Evolutionary conservation across 2,797 vertebrate genomes (phyloP), one percentile per base, ranked within the genome.

Genomic region (Clamator glandarius): DNA sequence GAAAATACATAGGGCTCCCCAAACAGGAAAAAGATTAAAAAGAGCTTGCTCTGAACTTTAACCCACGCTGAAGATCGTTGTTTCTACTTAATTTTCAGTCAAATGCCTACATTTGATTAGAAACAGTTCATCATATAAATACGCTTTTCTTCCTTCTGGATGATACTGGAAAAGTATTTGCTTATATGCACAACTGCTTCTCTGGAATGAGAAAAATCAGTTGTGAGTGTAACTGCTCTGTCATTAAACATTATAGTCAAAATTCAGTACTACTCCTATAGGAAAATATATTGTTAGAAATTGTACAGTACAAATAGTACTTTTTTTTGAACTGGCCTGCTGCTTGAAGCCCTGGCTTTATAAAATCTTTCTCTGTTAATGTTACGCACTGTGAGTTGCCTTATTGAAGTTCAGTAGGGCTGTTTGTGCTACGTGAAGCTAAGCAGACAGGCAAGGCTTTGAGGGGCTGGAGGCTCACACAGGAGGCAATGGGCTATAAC

Each of bases 121-220:
- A 89, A 86, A 63, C 5, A 26, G 46, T 35, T 73, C 76, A 58
- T 73, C 33, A 36, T 58, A 35, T 35, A 68, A 84, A 76, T 76
- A 72, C 20, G 24, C 9, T 81, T 91, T 41, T 81, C 39, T 73
- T 84, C 25, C 36, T 84, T 68, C 44, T 58, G 11, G 5, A 28
- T 78, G 12, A 33, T 67, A 87, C 73, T 72, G 83, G 64, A 87
- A 55, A 88, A 69, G 59, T 67, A 51, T 77, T 93, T 96, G 59
- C 58, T 89, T 87, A 44, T 78, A 62, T n/a, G 55, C 73, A 75
- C 41, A 62, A 46, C 44, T 51, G 25, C 67, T 46, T 61, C 36
- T 39, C 48, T 76, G 68, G 63, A 85, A 51, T 57, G 50, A n/a
- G 55, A 85, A 92, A 92, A 77, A 68, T 84, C 55, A 33, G 1